Conservation (phyloP, 2,113 vertebrate genomes). For the Macquaria ambigua region DNA sequence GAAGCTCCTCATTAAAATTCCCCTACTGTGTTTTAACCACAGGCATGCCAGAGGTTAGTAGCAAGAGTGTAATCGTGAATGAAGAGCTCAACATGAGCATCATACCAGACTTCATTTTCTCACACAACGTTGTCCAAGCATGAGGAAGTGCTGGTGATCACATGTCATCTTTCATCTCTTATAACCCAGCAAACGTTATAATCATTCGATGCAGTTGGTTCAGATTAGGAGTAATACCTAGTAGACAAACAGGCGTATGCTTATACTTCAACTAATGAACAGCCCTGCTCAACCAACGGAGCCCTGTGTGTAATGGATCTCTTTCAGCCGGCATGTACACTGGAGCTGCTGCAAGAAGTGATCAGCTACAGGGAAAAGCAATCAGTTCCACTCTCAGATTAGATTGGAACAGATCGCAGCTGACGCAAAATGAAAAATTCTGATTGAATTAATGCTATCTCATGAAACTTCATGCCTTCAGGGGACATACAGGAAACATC, state of each 20-base stretch:
- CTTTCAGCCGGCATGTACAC: neutral
- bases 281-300: neutral
- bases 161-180: conserved; percentile 11
- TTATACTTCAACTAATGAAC: neutral
- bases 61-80: conserved; percentile 2
- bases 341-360: neutral
- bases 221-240: neutral
- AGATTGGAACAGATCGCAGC: conserved; percentile 6
- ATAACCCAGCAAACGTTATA: neutral
- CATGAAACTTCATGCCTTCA: neutral
- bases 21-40: neutral
- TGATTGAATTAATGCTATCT: conserved; percentile 16
- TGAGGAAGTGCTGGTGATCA: conserved; percentile 1
- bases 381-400: conserved; percentile 29
- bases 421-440: conserved; percentile 27
- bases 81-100: conserved; percentile 5
- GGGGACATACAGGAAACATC: neutral
- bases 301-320: conserved; percentile 1
- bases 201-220: neutral
- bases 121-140: neutral
- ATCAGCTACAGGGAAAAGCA: conserved; percentile 6
- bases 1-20: conserved; percentile 45
- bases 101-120: neutral
- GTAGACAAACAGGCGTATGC: neutral
- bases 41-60: neutral